phyloP scores from a whole-genome alignment of 2,888 invertebrate species.

The Zootermopsis nevadensis region DNA sequence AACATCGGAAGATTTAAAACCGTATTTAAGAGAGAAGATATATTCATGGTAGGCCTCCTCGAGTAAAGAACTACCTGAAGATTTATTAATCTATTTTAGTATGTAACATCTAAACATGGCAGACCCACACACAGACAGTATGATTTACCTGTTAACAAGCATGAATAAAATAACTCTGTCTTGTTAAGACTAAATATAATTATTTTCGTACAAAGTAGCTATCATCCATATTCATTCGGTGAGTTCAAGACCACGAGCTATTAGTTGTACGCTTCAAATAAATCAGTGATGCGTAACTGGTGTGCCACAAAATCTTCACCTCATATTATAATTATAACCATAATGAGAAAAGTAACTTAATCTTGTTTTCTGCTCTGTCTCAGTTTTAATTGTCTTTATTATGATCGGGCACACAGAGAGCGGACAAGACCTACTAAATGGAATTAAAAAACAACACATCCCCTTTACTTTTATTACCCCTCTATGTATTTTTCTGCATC shows the following conservation, averaged over 20 bases:
- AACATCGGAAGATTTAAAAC: not conserved
- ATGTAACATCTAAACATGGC: not conserved
- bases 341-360: too few relatives aligned
- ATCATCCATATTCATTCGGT: not conserved
- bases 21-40: not conserved
- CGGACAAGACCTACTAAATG: too few relatives aligned
- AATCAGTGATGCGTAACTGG: too few relatives aligned
- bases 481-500: too few relatives aligned
- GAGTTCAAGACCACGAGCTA: not conserved
- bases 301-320: too few relatives aligned
- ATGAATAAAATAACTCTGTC: constrained; percentile 21
- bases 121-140: not conserved
- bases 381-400: too few relatives aligned
- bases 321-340: too few relatives aligned
- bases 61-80: too few relatives aligned
- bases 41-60: not conserved
- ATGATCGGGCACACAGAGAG: too few relatives aligned
- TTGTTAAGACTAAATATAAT: constrained; percentile 13
- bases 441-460: too few relatives aligned
- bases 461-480: too few relatives aligned
- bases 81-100: not conserved
- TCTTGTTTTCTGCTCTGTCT: too few relatives aligned
- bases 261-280: not conserved
- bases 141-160: constrained; percentile 30
- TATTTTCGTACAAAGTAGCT: not conserved